phyloP scores from a whole-genome alignment of 2,113 vertebrate species.

The Prionailurus viverrinus region DNA sequence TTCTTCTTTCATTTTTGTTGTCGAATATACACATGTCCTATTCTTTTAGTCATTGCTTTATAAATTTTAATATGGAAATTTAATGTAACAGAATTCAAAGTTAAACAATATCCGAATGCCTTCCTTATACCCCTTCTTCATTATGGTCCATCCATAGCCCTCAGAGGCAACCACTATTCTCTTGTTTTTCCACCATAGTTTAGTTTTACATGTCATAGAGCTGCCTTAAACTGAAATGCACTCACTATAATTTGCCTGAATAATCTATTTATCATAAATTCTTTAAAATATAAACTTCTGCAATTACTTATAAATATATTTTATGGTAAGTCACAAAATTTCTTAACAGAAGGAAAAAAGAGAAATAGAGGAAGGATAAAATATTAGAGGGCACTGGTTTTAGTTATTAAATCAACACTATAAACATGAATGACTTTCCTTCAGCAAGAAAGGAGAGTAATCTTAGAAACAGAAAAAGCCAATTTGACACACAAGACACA shows the following conservation, averaged over 20 bases:
- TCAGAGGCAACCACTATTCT: background rate
- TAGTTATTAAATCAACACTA: background rate
- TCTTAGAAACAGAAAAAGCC: background rate
- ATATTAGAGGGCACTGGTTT: background rate
- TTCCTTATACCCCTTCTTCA: background rate
- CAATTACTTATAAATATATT: background rate
- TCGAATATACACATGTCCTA: background rate
- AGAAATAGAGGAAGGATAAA: background rate
- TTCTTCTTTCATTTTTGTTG: background rate
- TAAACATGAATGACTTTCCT: background rate
- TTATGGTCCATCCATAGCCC: background rate
- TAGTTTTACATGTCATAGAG: background rate
- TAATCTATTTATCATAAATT: background rate
- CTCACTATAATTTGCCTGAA: background rate
- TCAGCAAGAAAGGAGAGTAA: background rate
- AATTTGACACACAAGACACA: background rate
- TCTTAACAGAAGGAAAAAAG: background rate
- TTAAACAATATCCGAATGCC: background rate
- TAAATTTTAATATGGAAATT: background rate
- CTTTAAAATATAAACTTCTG: background rate
- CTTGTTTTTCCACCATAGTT: background rate
- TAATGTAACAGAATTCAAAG: background rate
- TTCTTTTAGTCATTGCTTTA: background rate
- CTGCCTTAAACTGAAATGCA: background rate
- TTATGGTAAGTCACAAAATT: background rate